Base-by-base conservation (phyloP, 2,888 invertebrate species). In the Marronus borbonicus region DNA sequence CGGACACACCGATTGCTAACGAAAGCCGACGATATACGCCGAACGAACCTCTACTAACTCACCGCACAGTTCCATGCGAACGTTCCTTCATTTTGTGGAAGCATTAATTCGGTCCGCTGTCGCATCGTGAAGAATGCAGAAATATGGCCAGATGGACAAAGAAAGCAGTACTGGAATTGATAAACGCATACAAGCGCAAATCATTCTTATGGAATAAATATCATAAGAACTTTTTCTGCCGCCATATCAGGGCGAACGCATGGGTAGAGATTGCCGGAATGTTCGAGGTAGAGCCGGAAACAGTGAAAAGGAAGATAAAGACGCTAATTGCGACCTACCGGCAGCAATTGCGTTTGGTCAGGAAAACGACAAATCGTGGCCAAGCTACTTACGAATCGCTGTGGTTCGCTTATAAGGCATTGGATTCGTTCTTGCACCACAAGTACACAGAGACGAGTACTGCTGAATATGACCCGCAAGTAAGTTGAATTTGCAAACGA, bases 261-360 rank as follows among this genome's bases (percentile, higher is more conserved):
- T 78, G 78, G 78, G 50, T 36, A 14, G 78, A 78, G 14, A 62
- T 78, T 49, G 78, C 78, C 10, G 60, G 50, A 2, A 52, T 65
- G 49, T 70, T 78, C 44, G 60, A 78, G 10, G 31, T 28, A 76
- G 28, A 50, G 49, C 36, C 44, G 76, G 24, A 68, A 78, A 31
- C 1, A 4, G 24, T 78, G 49, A 76, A 65, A 17, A 78, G 68
- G 68, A 81, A 81, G 70, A 81, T 81, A 72, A 79, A 78, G 50
- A 81, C 80, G 10, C 55, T 81, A 68, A 78, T 81, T 14, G 77
- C 81, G 8, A 80, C 81, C 28, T 81, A 76, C 75, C 62, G 81
- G 44, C 70, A 80, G 24, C 81, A 81, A 66, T 69, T 81, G 10
- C 77, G 76, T 49, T 79, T 80, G 20, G 14, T 20, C 10, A 24